phyloP scores from a whole-genome alignment of 1,140 invertebrate species.

The Alviniconcha marisindica region DNA sequence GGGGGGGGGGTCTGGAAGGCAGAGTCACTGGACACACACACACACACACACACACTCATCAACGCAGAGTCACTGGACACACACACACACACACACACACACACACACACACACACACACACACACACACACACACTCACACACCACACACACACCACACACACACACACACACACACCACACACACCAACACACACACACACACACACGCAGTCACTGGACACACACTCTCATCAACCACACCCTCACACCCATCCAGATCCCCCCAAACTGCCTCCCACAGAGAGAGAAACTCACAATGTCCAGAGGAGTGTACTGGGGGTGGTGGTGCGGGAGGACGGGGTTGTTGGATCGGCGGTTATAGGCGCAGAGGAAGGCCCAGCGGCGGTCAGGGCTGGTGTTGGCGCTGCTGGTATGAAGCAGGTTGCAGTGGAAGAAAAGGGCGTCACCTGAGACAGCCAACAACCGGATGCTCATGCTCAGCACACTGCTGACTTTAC shows the following conservation, averaged over 20 bases:
- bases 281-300: constrained; percentile 52
- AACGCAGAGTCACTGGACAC: too few species aligned
- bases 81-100: background rate
- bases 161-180: too few species aligned
- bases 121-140: too few species aligned
- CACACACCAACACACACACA: too few species aligned
- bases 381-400: constrained; percentile 56
- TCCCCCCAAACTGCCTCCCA: background rate
- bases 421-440: constrained; percentile 66
- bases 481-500: too few species aligned
- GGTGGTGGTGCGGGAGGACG: constrained; percentile 62
- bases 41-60: background rate
- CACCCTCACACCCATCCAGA: too few species aligned
- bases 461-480: too few species aligned
- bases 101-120: background rate
- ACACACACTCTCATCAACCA: too few species aligned
- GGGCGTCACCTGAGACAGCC: constrained; percentile 66
- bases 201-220: too few species aligned
- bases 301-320: constrained; percentile 59
- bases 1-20: too few species aligned
- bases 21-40: too few species aligned
- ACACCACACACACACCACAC: too few species aligned
- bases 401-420: constrained; percentile 62
- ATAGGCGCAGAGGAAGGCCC: constrained; percentile 61
- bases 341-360: constrained; percentile 62